These are phyloP conservation scores for Rhyacophila brunnea DNA, from an alignment of 1,140 invertebrate species.

Conservation along the genomic window DNA sequence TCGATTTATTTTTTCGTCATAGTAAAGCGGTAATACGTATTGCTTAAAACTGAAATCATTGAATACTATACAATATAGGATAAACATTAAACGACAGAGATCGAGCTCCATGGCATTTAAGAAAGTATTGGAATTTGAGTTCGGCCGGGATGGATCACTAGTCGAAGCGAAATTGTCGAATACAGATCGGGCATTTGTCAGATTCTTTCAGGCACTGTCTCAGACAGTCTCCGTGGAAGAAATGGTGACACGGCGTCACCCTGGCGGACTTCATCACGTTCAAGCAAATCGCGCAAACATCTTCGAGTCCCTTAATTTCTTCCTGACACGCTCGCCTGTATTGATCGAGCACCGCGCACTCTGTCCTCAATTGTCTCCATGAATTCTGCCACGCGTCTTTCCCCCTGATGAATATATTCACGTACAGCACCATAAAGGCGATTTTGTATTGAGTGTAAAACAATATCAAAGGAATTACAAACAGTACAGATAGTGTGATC, in stretches of 20 bases:
- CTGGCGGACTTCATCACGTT: slow-evolving; percentile 66
- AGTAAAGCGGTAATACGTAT: background rate
- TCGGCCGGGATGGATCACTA: background rate
- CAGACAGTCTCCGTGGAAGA: slow-evolving; percentile 75
- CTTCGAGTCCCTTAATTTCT: slow-evolving; percentile 67
- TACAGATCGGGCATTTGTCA: slow-evolving; percentile 71
- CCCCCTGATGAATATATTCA: slow-evolving; percentile 66
- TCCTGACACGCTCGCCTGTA: slow-evolving; percentile 65
- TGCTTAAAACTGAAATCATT: background rate
- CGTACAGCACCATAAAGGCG: slow-evolving; percentile 59
- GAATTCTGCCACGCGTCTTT: slow-evolving; percentile 61
- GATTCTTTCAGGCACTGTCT: slow-evolving; percentile 67
- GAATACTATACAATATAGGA: slow-evolving; percentile 1
- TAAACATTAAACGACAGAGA: background rate
- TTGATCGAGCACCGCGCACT: slow-evolving; percentile 59
- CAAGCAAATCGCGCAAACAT: slow-evolving; percentile 75
- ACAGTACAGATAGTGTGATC: slow-evolving; percentile 53
- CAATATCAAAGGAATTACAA: slow-evolving; percentile 55
- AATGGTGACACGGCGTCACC: slow-evolving; percentile 73
- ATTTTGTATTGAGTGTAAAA: slow-evolving; percentile 59
- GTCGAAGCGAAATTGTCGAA: slow-evolving; percentile 36
- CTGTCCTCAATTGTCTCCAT: slow-evolving; percentile 54
- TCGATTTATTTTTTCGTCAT: background rate
- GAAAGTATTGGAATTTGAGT: background rate
- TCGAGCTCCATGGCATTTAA: background rate